phyloP scores from a whole-genome alignment of 2,113 vertebrate genomes.

The Merops nubicus region DNA sequence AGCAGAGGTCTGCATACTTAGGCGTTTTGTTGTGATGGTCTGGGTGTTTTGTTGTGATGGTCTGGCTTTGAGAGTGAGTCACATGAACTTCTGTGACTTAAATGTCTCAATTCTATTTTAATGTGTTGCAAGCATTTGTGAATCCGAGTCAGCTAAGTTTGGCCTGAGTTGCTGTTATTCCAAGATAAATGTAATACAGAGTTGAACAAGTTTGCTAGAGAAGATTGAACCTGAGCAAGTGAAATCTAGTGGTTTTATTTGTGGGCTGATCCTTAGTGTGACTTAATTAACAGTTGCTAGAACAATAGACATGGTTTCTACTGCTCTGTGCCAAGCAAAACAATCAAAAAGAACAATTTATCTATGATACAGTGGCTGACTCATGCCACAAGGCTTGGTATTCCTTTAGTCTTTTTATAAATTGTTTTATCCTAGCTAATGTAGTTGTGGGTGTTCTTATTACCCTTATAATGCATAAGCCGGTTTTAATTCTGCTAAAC shows the following conservation, averaged over 20 bases:
- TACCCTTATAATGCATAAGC: not conserved
- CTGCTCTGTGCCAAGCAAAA: not conserved
- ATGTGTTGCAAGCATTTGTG: not conserved
- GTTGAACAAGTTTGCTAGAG: not conserved
- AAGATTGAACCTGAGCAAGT: not conserved
- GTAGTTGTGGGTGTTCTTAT: slow-evolving; percentile 21
- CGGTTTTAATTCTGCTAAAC: slow-evolving; percentile 9
- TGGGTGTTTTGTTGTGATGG: not conserved
- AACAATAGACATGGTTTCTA: not conserved
- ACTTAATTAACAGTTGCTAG: not conserved
- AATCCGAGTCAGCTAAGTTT: not conserved
- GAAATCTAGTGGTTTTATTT: not conserved
- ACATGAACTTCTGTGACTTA: not conserved
- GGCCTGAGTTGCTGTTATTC: not conserved
- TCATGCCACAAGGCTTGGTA: not conserved
- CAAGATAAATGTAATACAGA: not conserved
- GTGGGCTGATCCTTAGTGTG: not conserved
- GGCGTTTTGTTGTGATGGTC: not conserved
- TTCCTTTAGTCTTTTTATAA: slow-evolving; percentile 46
- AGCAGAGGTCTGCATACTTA: not conserved
- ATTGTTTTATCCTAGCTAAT: slow-evolving; percentile 13
- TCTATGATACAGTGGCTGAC: not conserved
- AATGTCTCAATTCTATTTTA: not conserved
- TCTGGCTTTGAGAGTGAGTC: not conserved
- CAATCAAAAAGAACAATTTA: not conserved